Evolutionary conservation across 2,888 invertebrate species (phyloP).

Genomic region (Drosophila flavopinicola): DNA sequence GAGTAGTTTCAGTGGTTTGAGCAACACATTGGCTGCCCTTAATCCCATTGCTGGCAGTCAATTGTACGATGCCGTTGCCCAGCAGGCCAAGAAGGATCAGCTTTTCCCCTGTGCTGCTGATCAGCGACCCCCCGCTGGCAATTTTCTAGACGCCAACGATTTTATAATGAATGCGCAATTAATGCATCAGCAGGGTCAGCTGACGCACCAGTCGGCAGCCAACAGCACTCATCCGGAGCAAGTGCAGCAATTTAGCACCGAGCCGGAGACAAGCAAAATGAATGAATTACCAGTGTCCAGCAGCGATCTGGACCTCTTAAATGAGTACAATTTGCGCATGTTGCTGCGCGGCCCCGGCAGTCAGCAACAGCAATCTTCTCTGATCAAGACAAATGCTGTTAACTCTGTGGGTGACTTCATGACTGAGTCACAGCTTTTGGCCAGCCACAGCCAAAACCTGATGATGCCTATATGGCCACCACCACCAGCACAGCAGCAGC

Average conservation of each 20-base stretch:
- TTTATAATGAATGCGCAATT: conserved; percentile 71
- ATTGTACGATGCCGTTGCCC: conserved; percentile 75
- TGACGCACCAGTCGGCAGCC: conserved; percentile 18
- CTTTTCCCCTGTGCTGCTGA: conserved; percentile 47
- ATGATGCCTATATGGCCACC: conserved; percentile 78
- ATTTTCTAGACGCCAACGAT: conserved; percentile 68
- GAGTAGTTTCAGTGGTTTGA: conserved; percentile 77
- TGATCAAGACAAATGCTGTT: conserved; percentile 34
- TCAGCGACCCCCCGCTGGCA: conserved; percentile 39
- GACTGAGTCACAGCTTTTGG: conserved; percentile 66
- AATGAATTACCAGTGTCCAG: conserved; percentile 20
- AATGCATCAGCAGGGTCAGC: conserved; percentile 63
- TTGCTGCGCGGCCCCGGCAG: conserved; percentile 60
- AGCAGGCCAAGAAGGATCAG: conserved; percentile 76
- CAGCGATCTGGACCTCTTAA: conserved; percentile 69
- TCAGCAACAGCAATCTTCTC: conserved; percentile 34
- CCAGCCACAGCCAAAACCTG: conserved; percentile 50
- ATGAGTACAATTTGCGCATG: conserved; percentile 80
- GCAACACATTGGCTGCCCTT: conserved; percentile 76
- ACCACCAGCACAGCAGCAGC: conserved; percentile 55
- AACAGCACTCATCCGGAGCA: conserved; percentile 6
- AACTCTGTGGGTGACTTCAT: conserved; percentile 63
- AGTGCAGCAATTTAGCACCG: conserved; percentile 16
- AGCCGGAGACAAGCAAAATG: conserved; percentile 24
- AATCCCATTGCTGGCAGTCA: conserved; percentile 79